Evolutionary conservation across 2,797 vertebrate species (phyloP), one percentile per base, ranked within the genome.

Genomic region (Passerculus sandwichensis): DNA sequence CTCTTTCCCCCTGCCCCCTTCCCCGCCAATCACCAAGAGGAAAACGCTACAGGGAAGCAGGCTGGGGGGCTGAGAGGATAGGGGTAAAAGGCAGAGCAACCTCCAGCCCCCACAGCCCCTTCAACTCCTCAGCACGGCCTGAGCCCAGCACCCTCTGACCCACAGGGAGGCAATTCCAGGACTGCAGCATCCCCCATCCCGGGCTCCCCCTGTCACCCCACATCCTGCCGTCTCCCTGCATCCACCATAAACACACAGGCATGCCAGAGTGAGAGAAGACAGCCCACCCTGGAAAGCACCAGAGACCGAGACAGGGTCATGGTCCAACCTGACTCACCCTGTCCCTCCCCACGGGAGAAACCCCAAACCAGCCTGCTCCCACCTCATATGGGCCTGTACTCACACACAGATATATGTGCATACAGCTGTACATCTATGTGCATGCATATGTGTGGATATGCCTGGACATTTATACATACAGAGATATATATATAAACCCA

Each of bases 121-220:
- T 17, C 11, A 50, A 3, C 11, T 67, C 3, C 53, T n/a, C 3
- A 10, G 36, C 61, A 64, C 0, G 0, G n/a, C 25, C 42, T 30
- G 36, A 93, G 32, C 57, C 29, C 73, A 40, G 51, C 22, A 13
- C 10, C 25, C 32, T 29, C 25, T 7, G 9, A 32, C 25, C 36
- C 2, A 0, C 61, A 47, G 36, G 17, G 34, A 76, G 45, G n/a
- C 54, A 45, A 38, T 3, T 6, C 38, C 82, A 80, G 61, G 40
- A 44, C 44, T 70, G 62, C 67, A 78, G 69, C 51, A 77, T 38
- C 27, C 27, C 34, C 23, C 8, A 13, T 59, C 45, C 26, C 5
- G 3, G 34, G 26, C 10, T 38, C 5, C 23, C 48, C 32, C 27
- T 2, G 3, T 25, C 51, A 59, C 53, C 71, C 88, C 45, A 47